Evolutionary conservation across 1,140 invertebrate genomes (phyloP).

Genomic region (Thereuonema tuberculata): DNA sequence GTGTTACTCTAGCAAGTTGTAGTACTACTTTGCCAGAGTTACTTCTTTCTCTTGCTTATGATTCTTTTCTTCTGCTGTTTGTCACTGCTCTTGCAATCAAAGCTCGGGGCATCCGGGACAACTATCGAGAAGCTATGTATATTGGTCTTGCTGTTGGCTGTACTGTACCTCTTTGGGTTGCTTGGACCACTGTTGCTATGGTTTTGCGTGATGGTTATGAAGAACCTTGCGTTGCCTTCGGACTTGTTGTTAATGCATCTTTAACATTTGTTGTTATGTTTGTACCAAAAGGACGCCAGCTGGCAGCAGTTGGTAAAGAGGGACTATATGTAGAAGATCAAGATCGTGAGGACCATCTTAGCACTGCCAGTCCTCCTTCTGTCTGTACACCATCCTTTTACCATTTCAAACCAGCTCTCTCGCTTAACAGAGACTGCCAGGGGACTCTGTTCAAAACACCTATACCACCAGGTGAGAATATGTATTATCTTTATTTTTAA

Average conservation of each 20-base stretch:
- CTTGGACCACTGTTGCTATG: constrained; percentile 54
- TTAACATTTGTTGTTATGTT: constrained; percentile 85
- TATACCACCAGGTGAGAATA: constrained; percentile 14
- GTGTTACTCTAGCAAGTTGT: constrained; percentile 17
- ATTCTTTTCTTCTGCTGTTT: constrained; percentile 64
- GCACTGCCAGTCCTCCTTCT: constrained; percentile 43
- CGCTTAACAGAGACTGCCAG: constrained; percentile 3
- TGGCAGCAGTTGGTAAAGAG: constrained; percentile 66
- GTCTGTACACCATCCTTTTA: constrained; percentile 79
- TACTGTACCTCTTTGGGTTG: constrained; percentile 71
- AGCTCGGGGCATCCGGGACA: constrained; percentile 75
- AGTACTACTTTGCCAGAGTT: constrained; percentile 38
- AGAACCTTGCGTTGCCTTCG: constrained; percentile 76
- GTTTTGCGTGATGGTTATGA: constrained; percentile 46
- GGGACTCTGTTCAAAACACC: constrained; percentile 15
- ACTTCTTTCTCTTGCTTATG: constrained; percentile 62
- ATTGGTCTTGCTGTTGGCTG: constrained; percentile 72
- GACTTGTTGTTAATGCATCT: constrained; percentile 61
- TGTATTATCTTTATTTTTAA: too few species aligned
- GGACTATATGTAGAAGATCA: constrained; percentile 61
- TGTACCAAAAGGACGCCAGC: constrained; percentile 76
- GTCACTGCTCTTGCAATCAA: constrained; percentile 69
- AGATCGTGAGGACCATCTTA: constrained; percentile 55
- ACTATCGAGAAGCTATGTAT: constrained; percentile 77
- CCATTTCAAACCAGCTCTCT: constrained; percentile 60